phyloP scores from a whole-genome alignment of 2,797 vertebrate genomes.

The Enteromius afrohamiltoni region DNA sequence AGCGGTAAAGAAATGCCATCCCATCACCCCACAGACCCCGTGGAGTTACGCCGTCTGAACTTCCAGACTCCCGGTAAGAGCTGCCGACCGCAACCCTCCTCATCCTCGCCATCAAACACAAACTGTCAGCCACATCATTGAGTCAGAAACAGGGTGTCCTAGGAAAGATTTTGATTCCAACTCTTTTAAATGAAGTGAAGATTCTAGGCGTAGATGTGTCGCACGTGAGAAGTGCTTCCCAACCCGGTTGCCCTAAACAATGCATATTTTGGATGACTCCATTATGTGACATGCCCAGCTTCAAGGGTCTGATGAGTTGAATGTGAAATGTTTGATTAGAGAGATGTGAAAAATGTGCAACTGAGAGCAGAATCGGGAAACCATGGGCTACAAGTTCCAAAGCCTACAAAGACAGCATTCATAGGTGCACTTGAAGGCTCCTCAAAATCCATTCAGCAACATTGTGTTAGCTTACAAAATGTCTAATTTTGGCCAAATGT shows the following conservation, averaged over 20 bases:
- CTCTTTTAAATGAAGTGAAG: neutral
- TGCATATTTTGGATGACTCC: neutral
- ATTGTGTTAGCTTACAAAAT: neutral
- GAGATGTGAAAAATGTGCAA: neutral
- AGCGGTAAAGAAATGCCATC: slow-evolving; percentile 95
- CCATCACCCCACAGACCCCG: slow-evolving; percentile 95
- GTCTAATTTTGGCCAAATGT: neutral
- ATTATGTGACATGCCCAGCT: neutral
- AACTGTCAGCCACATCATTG: neutral
- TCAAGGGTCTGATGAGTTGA: neutral
- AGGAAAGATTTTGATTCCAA: neutral
- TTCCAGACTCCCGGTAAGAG: slow-evolving; percentile 96
- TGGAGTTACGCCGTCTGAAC: slow-evolving; percentile 96
- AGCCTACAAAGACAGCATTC: neutral
- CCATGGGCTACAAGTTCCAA: neutral
- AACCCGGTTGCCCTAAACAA: neutral
- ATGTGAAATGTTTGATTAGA: neutral
- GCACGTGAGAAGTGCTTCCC: neutral
- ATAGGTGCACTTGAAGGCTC: neutral
- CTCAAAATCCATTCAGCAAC: neutral
- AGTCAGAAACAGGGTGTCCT: neutral
- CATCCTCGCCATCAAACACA: neutral
- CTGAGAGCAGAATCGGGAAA: neutral
- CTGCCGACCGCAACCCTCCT: neutral
- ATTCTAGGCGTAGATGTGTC: neutral